Evolutionary conservation across 2,888 invertebrate genomes (phyloP).

Genomic region (Pasiphila rectangulata): DNA sequence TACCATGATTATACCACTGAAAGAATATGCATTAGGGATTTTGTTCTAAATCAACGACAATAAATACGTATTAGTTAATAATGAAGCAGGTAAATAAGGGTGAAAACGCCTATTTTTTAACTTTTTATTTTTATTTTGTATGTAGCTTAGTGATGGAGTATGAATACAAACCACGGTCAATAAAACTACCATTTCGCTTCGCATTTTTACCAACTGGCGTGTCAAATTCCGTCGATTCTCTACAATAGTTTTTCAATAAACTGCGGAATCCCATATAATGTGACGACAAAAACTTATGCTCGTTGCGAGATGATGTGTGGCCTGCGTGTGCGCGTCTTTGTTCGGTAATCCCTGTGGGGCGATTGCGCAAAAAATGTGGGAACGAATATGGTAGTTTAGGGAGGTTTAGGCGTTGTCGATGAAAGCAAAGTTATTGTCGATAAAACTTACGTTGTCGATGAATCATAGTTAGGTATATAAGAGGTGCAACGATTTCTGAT

Average conservation of each 20-base stretch:
- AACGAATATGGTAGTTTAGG: constrained; percentile 50
- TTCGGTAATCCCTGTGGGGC: constrained; percentile 62
- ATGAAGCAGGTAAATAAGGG: no score
- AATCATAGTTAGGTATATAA: no score
- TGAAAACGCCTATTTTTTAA: no score
- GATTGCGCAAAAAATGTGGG: constrained; percentile 68
- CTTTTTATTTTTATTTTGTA: no score
- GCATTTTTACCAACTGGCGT: constrained; percentile 26
- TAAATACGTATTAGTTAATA: no score
- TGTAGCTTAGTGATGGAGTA: no score
- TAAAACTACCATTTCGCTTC: constrained; percentile 6
- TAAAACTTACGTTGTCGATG: no score
- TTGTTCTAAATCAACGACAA: no score
- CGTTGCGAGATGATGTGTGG: constrained; percentile 67
- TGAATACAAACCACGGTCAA: neutral
- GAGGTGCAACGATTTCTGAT: no score
- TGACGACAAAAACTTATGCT: constrained; percentile 59
- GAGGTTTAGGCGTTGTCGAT: constrained; percentile 35
- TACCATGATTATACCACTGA: no score
- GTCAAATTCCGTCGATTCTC: constrained; percentile 25
- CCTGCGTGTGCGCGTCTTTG: constrained; percentile 65
- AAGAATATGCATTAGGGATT: no score
- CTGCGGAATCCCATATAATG: constrained; percentile 67
- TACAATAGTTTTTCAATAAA: constrained; percentile 45
- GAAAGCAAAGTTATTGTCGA: constrained; percentile 30